These are phyloP conservation scores for Papilio helenus DNA, from an alignment of 1,140 invertebrate species.

Conservation along the genomic window DNA sequence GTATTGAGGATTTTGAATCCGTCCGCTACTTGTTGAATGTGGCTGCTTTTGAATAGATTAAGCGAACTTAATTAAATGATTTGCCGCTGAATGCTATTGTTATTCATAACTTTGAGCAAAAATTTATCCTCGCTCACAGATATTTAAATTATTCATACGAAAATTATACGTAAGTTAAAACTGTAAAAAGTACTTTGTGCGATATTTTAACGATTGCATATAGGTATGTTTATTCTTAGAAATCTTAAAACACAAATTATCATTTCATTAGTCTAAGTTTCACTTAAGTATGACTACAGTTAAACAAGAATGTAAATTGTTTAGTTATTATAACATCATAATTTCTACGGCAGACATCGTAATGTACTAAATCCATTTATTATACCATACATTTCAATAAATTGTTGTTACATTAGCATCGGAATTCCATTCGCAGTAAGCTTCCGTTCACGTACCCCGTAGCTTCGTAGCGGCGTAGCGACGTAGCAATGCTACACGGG, in stretches of 20 bases:
- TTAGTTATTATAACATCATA: neutral
- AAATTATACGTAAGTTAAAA: neutral
- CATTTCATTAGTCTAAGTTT: too few species aligned
- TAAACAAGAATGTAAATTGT: neutral
- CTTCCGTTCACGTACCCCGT: slow-evolving; percentile 50
- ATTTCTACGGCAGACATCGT: neutral
- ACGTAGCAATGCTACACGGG: slow-evolving; percentile 47
- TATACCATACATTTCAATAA: slow-evolving; percentile 29
- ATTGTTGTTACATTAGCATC: slow-evolving; percentile 51
- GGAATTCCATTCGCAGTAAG: slow-evolving; percentile 49
- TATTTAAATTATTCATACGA: slow-evolving; percentile 31
- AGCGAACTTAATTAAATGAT: slow-evolving; percentile 72
- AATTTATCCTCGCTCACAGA: slow-evolving; percentile 2
- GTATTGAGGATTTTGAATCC: slow-evolving; percentile 69
- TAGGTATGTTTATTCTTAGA: too few species aligned
- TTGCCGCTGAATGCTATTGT: slow-evolving; percentile 53
- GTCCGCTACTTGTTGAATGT: slow-evolving; percentile 75
- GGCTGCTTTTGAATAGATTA: slow-evolving; percentile 72
- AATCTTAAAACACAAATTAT: too few species aligned
- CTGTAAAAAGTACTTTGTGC: neutral
- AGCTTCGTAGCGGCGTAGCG: slow-evolving; percentile 45
- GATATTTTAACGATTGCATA: too few species aligned
- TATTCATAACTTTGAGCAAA: slow-evolving; percentile 31
- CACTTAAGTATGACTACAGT: too few species aligned
- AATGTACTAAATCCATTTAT: slow-evolving; percentile 15